Evolutionary conservation across 2,113 vertebrate species (phyloP).

Genomic region (Piaya cayana): DNA sequence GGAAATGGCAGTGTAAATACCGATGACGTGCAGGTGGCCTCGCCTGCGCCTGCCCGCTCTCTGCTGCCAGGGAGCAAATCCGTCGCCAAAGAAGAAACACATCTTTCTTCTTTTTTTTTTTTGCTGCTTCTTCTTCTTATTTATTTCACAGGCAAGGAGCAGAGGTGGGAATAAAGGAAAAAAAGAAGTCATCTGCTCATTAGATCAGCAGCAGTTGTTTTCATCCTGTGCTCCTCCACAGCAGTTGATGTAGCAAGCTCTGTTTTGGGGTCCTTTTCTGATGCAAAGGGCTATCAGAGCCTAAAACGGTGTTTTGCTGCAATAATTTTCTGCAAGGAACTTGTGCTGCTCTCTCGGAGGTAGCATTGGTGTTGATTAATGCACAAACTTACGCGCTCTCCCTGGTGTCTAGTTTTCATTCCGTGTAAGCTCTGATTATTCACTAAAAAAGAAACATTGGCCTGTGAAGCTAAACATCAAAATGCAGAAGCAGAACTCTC

Average conservation of each 20-base stretch:
- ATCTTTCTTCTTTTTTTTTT: not conserved
- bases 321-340: not conserved
- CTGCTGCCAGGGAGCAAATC: not conserved
- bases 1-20: not conserved
- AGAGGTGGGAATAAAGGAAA: slow-evolving; percentile 5
- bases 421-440: not conserved
- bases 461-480: slow-evolving; percentile 11
- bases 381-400: not conserved
- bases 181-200: not conserved
- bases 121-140: not conserved
- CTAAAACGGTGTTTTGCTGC: not conserved
- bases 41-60: not conserved
- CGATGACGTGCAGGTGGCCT: not conserved
- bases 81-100: not conserved
- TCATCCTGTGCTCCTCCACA: not conserved
- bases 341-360: not conserved
- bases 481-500: slow-evolving; percentile 15
- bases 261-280: not conserved
- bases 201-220: slow-evolving; percentile 18
- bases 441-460: not conserved
- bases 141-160: not conserved
- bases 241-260: not conserved
- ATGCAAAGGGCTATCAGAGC: not conserved
- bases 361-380: not conserved
- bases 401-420: slow-evolving; percentile 11